Evolutionary conservation across 2,113 vertebrate genomes (phyloP).

Genomic region (Copsychus sechellarum): DNA sequence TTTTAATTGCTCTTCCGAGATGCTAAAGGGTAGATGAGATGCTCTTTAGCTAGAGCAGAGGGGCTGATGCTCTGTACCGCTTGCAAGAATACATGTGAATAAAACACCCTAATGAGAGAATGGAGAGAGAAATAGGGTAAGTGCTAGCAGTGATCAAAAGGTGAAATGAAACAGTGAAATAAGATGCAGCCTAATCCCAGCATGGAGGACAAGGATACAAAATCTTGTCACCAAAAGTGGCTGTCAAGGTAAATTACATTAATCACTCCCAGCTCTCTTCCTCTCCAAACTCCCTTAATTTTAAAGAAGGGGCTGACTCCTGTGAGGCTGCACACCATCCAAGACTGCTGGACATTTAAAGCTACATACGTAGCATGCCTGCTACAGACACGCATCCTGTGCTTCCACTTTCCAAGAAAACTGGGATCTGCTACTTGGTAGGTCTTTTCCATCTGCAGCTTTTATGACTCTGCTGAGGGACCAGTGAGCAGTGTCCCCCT

Average conservation of each 20-base stretch:
- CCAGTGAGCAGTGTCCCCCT: background rate
- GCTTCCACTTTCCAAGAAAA: constrained; percentile 37
- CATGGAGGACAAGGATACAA: background rate
- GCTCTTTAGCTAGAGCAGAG: constrained; percentile 32
- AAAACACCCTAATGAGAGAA: constrained; percentile 57
- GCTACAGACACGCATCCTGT: background rate
- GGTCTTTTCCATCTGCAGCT: constrained; percentile 41
- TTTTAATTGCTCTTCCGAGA: constrained; percentile 60
- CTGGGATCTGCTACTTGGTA: constrained; percentile 11
- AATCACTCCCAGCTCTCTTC: constrained; percentile 29
- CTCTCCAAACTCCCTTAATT: background rate
- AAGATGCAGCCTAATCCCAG: constrained; percentile 36
- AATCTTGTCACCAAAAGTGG: constrained; percentile 30
- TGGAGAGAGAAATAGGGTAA: background rate
- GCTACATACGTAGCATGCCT: background rate
- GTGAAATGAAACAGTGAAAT: constrained; percentile 47
- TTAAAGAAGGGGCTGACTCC: constrained; percentile 8
- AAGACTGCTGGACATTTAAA: constrained; percentile 24
- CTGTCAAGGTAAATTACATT: constrained; percentile 49
- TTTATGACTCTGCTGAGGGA: background rate
- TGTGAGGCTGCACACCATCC: background rate
- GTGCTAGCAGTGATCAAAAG: constrained; percentile 49
- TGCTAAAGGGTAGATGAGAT: constrained; percentile 59
- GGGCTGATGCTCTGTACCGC: background rate
- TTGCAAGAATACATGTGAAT: constrained; percentile 34